phyloP scores from a whole-genome alignment of 2,797 vertebrate genomes.

The Propithecus deckenii region DNA sequence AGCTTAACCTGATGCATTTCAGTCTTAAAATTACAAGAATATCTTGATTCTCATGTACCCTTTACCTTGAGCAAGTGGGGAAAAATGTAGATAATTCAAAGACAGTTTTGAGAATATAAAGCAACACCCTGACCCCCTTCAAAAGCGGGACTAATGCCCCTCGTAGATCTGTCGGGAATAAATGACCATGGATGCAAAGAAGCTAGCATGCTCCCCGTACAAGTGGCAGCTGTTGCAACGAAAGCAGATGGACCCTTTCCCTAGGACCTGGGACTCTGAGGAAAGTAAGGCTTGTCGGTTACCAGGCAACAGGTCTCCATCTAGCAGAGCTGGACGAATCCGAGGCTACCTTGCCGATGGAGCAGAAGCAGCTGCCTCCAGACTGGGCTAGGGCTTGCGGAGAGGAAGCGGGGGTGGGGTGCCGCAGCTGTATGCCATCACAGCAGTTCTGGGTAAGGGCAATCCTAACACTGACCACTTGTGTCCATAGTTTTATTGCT shows the following conservation, averaged over 20 bases:
- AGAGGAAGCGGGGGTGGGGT: not conserved
- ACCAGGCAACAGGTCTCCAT: not conserved
- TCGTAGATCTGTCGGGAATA: not conserved
- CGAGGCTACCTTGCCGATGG: not conserved
- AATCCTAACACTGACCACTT: constrained; percentile 55
- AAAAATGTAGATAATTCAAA: not conserved
- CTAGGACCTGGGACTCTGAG: not conserved
- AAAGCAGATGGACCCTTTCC: not conserved
- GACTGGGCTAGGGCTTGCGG: not conserved
- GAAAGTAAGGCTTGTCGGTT: not conserved
- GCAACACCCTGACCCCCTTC: no score
- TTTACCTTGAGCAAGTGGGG: not conserved
- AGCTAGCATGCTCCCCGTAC: no score
- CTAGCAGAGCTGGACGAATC: not conserved
- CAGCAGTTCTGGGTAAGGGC: not conserved
- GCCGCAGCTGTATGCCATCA: constrained; percentile 49
- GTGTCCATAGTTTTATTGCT: constrained; percentile 70
- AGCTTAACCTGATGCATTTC: not conserved
- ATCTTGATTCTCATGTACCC: not conserved
- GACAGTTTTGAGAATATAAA: not conserved
- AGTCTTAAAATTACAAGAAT: not conserved
- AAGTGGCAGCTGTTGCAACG: not conserved
- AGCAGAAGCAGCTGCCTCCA: not conserved
- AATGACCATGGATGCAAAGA: not conserved
- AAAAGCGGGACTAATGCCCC: not conserved